These are phyloP conservation scores for Aphaenogaster ashmeadi DNA, from an alignment of 1,140 invertebrate species.

Conservation along the genomic window DNA sequence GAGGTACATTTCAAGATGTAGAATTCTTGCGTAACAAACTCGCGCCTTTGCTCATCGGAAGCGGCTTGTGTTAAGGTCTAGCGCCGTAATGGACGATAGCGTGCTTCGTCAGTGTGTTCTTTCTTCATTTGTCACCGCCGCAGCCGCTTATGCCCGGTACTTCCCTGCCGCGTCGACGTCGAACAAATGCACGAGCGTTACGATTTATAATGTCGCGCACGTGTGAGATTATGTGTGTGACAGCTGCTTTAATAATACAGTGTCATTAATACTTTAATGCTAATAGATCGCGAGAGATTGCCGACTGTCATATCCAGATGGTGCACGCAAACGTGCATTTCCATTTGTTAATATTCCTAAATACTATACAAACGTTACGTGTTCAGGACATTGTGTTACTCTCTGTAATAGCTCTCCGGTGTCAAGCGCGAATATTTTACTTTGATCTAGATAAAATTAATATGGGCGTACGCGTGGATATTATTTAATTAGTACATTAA, in stretches of 20 bases:
- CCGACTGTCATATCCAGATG: slow-evolving; percentile 23
- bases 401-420: neutral
- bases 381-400: neutral
- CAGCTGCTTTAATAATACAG: slow-evolving; percentile 50
- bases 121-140: slow-evolving; percentile 40
- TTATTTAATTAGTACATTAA: slow-evolving; percentile 5
- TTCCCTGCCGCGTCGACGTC: neutral
- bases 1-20: neutral
- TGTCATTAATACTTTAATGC: slow-evolving; percentile 55
- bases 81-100: neutral
- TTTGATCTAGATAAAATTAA: slow-evolving; percentile 11
- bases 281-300: slow-evolving; percentile 58
- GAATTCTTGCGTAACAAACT: slow-evolving; percentile 16
- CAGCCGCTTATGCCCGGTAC: neutral
- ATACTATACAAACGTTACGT: slow-evolving; percentile 10
- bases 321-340: slow-evolving; percentile 36
- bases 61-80: neutral
- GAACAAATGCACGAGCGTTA: slow-evolving; percentile 16
- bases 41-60: slow-evolving; percentile 20
- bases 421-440: neutral
- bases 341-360: slow-evolving; percentile 44
- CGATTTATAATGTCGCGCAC: slow-evolving; percentile 48
- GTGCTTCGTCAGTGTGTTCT: slow-evolving; percentile 16
- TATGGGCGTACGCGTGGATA: neutral
- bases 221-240: slow-evolving; percentile 34